Conservation (phyloP, 64 coral and sea anemone genomes). For the Dendronephthya gigantea region DNA sequence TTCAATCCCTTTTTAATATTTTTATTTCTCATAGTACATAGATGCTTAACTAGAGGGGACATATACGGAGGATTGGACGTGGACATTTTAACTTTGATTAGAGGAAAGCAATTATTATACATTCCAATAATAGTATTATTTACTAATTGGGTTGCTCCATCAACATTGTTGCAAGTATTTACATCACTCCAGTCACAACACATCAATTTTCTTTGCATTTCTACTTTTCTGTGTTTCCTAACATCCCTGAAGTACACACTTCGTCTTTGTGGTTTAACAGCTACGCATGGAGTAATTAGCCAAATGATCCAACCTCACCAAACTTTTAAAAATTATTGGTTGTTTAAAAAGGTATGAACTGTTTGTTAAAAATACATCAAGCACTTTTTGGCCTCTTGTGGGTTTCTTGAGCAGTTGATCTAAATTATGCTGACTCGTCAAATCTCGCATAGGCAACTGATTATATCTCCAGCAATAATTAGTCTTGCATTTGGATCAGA, state of each 20-base stretch:
- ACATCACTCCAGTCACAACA: neutral
- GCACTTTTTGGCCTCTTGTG: neutral
- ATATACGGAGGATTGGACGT: neutral
- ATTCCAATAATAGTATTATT: neutral
- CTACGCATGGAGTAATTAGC: neutral
- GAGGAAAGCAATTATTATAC: slow-evolving; percentile 1
- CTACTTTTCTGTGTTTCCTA: too few relatives aligned
- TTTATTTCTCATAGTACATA: neutral
- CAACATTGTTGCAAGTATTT: neutral
- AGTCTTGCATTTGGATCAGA: neutral
- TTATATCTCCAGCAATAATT: slow-evolving; percentile 33
- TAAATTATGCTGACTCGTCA: neutral
- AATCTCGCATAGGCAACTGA: neutral
- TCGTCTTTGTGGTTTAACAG: neutral
- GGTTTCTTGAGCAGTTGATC: neutral
- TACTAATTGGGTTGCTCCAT: neutral
- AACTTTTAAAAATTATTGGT: neutral
- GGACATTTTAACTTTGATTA: slow-evolving; percentile 31
- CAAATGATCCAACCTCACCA: neutral
- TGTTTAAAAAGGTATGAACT: neutral
- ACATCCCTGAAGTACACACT: neutral
- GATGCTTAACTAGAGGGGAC: slow-evolving; percentile 10
- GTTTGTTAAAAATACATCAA: slow-evolving; percentile 7
- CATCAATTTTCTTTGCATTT: too few relatives aligned
- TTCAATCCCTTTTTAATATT: neutral